phyloP scores from a whole-genome alignment of 2,797 vertebrate genomes.

The Diceros bicornis region DNA sequence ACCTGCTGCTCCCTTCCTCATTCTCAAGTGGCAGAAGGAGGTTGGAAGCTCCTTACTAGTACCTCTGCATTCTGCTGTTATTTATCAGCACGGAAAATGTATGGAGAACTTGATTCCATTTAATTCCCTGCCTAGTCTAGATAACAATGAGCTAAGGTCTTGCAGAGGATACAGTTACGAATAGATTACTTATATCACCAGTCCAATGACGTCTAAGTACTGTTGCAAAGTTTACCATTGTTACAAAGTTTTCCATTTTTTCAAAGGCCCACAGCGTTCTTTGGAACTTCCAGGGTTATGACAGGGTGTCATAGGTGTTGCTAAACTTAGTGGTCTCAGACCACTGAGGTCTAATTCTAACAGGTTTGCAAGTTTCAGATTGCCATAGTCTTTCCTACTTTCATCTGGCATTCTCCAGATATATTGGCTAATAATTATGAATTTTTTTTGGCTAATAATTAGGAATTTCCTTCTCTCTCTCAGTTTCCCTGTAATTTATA shows the following conservation, averaged over 20 bases:
- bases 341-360: neutral
- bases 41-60: neutral
- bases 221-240: no score
- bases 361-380: neutral
- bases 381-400: neutral
- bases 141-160: neutral
- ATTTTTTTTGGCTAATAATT: neutral
- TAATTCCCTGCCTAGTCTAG: neutral
- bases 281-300: neutral
- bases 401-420: neutral
- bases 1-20: neutral
- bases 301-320: neutral
- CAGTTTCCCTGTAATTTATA: neutral
- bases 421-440: neutral
- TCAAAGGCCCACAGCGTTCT: neutral
- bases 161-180: neutral
- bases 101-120: neutral
- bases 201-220: neutral
- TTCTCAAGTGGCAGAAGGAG: neutral
- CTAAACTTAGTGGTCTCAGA: neutral
- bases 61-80: neutral
- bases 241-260: neutral
- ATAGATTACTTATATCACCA: neutral
- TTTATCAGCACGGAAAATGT: neutral
- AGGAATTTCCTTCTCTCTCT: neutral